Base-by-base conservation (phyloP, 2,888 invertebrate genomes). In the Ectemnius continuus region DNA sequence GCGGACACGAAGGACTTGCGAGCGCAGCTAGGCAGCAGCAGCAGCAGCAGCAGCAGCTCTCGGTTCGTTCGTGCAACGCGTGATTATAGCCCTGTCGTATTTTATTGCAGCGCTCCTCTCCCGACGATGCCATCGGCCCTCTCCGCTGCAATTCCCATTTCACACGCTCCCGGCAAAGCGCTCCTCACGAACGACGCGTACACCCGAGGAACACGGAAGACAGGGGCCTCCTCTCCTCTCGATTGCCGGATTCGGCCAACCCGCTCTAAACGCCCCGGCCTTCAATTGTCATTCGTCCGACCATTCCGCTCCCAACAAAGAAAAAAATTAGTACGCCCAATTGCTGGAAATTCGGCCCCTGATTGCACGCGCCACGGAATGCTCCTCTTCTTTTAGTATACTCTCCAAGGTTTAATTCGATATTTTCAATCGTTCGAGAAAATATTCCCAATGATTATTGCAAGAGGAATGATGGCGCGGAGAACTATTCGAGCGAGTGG, bases 1-100 rank as follows among this genome's bases (percentile, higher is more conserved):
- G 36, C 36, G 52, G 52, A 70, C 73, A 73, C 57, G 71, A 72
- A 70, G 75, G 76, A 83, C 78, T 71, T 73, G 78, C 70, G 67
- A 70, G 47, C 74, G 1, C 11, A 66, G 68, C 78, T 81, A 83
- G 84, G 76, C 78, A 80, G 66, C 67, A 28, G 28, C 28, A 28
- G 3, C 28, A 28, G 3, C 2, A 28, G 28, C 28, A 28, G 3
- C 28, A 28, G 28, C 36, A 36, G 36, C 36, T 6, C 20, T 23
- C 23, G 36, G 6, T 36, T 36, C 36, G 36, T 74, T 66, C 69
- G 69, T 67, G 71, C 84, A 83, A 86, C 84, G 36, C 87, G 78
- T 88, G 88, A 89, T 88, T 88, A 87, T 87, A 86, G 84, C 74
- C 85, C 86, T 86, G 87, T 85, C 87, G 86, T 88, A 85, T 86